Percentiles rank a stretch among this genome's conserved stretches.
phyloP scores from a whole-genome alignment of 1,140 invertebrate genomes.

The Drosophila baimaii region DNA sequence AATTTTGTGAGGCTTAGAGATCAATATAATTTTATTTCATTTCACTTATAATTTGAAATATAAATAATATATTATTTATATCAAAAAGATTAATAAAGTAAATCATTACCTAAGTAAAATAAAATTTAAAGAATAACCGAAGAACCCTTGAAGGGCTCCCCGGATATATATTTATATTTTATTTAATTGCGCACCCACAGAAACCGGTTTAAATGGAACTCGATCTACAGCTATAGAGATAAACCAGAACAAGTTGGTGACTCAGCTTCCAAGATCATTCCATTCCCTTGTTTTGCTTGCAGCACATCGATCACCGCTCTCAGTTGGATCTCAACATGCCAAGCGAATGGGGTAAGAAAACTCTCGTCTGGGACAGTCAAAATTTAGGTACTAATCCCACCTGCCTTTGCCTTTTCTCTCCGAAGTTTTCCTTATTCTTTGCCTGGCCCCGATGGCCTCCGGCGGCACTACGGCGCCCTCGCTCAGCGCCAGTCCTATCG shows the following conservation, averaged over 20 bases:
- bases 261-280: background rate
- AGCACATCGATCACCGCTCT: background rate
- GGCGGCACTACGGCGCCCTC: conserved; percentile 53
- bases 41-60: too few species aligned
- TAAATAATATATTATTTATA: too few species aligned
- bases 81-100: too few species aligned
- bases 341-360: conserved; percentile 33
- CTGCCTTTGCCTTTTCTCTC: background rate
- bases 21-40: too few species aligned
- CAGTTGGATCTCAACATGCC: conserved; percentile 43
- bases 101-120: too few species aligned
- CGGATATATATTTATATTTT: background rate
- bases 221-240: background rate
- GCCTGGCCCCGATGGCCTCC: conserved; percentile 50
- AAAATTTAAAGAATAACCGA: too few species aligned
- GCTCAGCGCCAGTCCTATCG: conserved; percentile 45
- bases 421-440: conserved; percentile 23
- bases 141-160: conserved; percentile 10
- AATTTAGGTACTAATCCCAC: background rate
- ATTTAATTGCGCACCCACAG: background rate
- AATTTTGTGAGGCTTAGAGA: too few species aligned
- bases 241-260: conserved; percentile 18
- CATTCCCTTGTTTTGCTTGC: conserved; percentile 14
- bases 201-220: conserved; percentile 29
- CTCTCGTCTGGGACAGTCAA: background rate